Base-by-base conservation (phyloP, 2,888 invertebrate genomes). In the Apoderus coryli region DNA sequence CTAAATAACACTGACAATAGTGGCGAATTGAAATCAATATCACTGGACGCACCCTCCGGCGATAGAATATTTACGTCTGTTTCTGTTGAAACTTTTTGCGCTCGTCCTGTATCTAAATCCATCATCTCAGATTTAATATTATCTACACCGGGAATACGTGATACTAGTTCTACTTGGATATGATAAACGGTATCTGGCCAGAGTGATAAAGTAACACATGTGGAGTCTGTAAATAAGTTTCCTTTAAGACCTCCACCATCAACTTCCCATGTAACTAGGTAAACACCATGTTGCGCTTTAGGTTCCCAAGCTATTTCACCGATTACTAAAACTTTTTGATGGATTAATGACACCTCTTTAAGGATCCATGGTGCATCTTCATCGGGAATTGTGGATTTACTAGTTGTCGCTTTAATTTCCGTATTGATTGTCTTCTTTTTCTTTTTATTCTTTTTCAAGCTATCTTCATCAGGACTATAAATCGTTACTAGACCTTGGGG, bases 191-290 rank as follows among this genome's bases (percentile, higher is more conserved):
- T 80, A 54, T 80, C 78, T 27, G 80, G 79, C 79, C 80, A 81
- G 29, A 82, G 61, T 33, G 79, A 79, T 42, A 82, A 58, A 31
- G 79, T 79, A 37, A 81, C 80, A 47, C 75, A 70, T 34, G 78
- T 78, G 30, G 78, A 76, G 56, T 81, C 80, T 23, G 81, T 82
- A 57, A 80, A 77, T 40, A 81, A 64, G 58, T 81, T 80, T 41
- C 81, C 81, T 59, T 77, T 79, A 36, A 82, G 62, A 40, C 80
- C 80, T 43, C 80, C 80, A 34, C 80, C 80, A 48, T 76, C 76
- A 32, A 81, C 76, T 65, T 82, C 81, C 81, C 81, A 82, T 37
- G 80, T 80, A 30, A 82, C 79, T 49, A 81, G 64, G 58, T 80
- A 81, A 35, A 80, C 73, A 14, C 71, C 72, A 30, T 67, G 66